Base-by-base conservation (phyloP, 1,140 invertebrate species). In the Scaptomyza graminum region DNA sequence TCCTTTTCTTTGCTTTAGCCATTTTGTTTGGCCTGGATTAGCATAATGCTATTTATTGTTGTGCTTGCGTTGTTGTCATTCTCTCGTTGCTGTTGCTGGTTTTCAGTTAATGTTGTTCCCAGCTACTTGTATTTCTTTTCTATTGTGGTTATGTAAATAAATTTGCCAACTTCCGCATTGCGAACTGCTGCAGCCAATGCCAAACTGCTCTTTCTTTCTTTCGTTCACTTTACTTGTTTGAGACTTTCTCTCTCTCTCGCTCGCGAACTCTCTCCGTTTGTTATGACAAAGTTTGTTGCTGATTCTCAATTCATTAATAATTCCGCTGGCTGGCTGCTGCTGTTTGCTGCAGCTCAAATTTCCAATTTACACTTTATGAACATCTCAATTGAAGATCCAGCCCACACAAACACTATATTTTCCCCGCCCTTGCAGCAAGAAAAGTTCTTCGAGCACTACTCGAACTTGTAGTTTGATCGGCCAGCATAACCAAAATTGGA, bases 31-130 rank as follows among this genome's bases (percentile, higher is more conserved):
- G 74, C 50, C 65, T 70, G 62, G 74, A 87, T 85, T 87, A 85
- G 82, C 81, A 87, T 85, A 87, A 87, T 85, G 77, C 81, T 87
- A 85, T 85, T 85, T 85, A 85, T 84, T 84, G 80, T 84, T 84
- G 79, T 84, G 70, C 72, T 84, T 79, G 79, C 63, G 72, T 84
- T 84, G 71, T 84, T 84, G 76, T 79, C 74, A 63, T 71, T 62
- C 50, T 44, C 75, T 37, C 37, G 28, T 39, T 50, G 47, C 18
- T 57, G n/a, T 31, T 59, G 67, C 15, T 59, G 72, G 72, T 75
- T 62, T 61, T 22, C 80, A 79, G 80, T 84, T 84, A 83, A 83
- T 83, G 79, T 83, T 83, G 57, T 67, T 74, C 62, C 63, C 51
- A 84, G 68, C 60, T 67, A 59, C 67, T 75, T 65, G 67, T 56